phyloP scores from a whole-genome alignment of 2,113 vertebrate genomes.

The Embiotoca jacksoni region DNA sequence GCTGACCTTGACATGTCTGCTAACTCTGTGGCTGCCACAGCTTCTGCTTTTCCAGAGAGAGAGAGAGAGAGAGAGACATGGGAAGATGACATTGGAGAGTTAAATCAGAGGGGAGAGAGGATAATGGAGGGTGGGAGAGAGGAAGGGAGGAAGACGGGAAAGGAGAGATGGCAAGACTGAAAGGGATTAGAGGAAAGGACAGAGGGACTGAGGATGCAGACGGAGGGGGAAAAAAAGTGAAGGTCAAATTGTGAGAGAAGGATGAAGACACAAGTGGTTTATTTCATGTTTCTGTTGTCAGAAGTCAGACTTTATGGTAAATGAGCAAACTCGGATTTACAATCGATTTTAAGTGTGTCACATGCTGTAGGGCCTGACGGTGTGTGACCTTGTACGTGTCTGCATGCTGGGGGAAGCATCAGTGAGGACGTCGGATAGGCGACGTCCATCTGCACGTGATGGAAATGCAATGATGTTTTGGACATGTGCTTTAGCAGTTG shows the following conservation, averaged over 20 bases:
- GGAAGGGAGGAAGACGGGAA: slow-evolving; percentile 23
- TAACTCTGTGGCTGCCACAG: slow-evolving; percentile 29
- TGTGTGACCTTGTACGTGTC: neutral
- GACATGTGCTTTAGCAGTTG: neutral
- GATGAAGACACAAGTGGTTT: slow-evolving; percentile 7
- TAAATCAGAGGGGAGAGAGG: slow-evolving; percentile 50
- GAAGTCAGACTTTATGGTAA: neutral
- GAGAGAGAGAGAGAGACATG: neutral
- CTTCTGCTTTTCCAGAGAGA: slow-evolving; percentile 20
- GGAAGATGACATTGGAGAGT: slow-evolving; percentile 39
- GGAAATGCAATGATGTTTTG: slow-evolving; percentile 12
- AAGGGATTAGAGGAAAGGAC: slow-evolving; percentile 46
- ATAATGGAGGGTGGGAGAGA: slow-evolving; percentile 38
- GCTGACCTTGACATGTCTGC: slow-evolving; percentile 68
- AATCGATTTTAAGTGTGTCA: neutral
- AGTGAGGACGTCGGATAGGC: slow-evolving; percentile 4
- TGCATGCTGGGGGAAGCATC: slow-evolving; percentile 3
- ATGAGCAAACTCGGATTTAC: neutral
- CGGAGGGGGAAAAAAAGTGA: slow-evolving; percentile 18
- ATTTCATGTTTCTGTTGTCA: neutral
- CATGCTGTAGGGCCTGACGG: neutral
- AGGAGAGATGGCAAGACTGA: slow-evolving; percentile 18
- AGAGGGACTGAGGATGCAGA: slow-evolving; percentile 10
- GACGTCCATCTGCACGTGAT: neutral
- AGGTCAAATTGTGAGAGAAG: slow-evolving; percentile 57